Evolutionary conservation across 1,140 invertebrate genomes (phyloP).

Genomic region (Leptopilina boulardi): DNA sequence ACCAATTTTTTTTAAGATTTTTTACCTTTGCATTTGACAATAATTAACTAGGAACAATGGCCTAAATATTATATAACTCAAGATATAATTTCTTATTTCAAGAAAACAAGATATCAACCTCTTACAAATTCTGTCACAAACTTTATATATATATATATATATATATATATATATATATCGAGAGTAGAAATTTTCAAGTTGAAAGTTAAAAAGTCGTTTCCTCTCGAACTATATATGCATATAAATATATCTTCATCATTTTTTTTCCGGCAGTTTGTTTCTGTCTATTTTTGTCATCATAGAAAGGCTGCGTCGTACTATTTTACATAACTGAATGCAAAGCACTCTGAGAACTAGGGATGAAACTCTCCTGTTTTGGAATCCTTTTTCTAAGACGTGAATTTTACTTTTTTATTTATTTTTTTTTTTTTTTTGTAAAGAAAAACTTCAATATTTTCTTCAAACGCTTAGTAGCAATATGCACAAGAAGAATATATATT

Average conservation of each 20-base stretch:
- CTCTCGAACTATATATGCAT: neutral
- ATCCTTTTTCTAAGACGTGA: neutral
- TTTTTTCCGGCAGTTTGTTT: neutral
- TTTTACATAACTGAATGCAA: slow-evolving; percentile 5
- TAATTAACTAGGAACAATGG: too few species aligned
- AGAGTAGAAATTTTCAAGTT: neutral
- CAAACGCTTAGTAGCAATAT: neutral
- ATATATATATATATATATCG: too few species aligned
- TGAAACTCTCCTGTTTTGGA: neutral
- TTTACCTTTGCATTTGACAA: too few species aligned
- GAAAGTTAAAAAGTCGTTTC: slow-evolving; percentile 18
- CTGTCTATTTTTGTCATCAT: slow-evolving; percentile 1
- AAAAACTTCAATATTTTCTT: neutral
- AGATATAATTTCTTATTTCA: too few species aligned
- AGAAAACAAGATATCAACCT: too few species aligned
- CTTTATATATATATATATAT: neutral
- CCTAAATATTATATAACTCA: too few species aligned
- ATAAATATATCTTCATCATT: slow-evolving; percentile 11
- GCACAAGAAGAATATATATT: neutral
- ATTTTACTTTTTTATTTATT: neutral
- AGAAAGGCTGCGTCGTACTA: neutral
- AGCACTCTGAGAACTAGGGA: neutral
- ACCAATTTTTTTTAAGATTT: too few species aligned
- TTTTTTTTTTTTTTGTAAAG: too few species aligned
- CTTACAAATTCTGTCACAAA: neutral